Percentiles rank a stretch among this genome's conserved stretches.
These are phyloP conservation scores for Aleiodes sp. DNA, from an alignment of 1,140 invertebrate genomes.

Conservation along the genomic window DNA sequence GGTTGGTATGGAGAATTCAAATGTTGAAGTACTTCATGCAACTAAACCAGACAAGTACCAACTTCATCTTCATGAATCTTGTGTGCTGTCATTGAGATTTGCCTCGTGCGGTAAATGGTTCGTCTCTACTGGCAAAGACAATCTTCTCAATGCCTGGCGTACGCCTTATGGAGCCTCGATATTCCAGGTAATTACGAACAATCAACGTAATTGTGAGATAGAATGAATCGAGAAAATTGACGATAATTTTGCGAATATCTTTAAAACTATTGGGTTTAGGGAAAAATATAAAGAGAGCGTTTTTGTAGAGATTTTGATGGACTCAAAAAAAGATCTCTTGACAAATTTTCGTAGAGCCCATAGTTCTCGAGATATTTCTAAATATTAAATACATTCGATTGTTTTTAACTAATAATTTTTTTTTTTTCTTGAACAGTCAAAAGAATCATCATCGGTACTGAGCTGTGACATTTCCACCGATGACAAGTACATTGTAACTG, in stretches of 20 bases:
- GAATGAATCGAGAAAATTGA: too few species aligned
- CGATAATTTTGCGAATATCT: too few species aligned
- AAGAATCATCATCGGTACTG: conserved; percentile 98
- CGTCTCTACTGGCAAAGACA: conserved; percentile 98
- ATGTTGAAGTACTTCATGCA: conserved; percentile 96
- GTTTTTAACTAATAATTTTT: neutral
- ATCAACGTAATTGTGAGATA: too few species aligned
- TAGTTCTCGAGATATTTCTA: too few species aligned
- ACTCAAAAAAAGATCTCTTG: too few species aligned
- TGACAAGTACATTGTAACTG: conserved; percentile 99
- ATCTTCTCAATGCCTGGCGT: conserved; percentile 97
- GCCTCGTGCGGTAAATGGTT: conserved; percentile 99
- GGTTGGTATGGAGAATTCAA: conserved; percentile 99
- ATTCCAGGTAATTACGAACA: conserved; percentile 82
- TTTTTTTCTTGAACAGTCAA: conserved; percentile 81
- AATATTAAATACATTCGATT: neutral
- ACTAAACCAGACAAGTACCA: conserved; percentile 98
- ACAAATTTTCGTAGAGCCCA: too few species aligned
- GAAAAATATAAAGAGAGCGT: too few species aligned
- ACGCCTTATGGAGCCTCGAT: conserved; percentile 98
- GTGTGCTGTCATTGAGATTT: conserved; percentile 97
- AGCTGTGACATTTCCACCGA: conserved; percentile 99
- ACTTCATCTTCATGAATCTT: conserved; percentile 96
- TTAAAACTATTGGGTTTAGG: too few species aligned
- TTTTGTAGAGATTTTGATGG: too few species aligned